Evolutionary conservation across 1,140 invertebrate genomes (phyloP).

Genomic region (Zaprionus davidi): DNA sequence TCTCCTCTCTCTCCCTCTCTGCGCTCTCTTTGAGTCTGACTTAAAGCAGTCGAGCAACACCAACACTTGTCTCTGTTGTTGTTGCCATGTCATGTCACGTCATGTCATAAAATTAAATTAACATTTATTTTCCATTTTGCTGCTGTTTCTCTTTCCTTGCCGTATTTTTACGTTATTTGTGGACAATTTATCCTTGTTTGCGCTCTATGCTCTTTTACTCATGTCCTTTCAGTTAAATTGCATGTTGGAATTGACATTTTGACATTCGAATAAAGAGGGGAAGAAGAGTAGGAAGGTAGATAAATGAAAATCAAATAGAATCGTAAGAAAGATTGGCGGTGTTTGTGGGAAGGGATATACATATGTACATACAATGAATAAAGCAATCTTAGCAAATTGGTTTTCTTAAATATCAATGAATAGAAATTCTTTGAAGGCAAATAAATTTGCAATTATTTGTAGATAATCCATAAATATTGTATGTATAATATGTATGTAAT

Average conservation of each 20-base stretch:
- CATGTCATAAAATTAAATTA: constrained; percentile 77
- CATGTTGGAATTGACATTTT: constrained; percentile 7
- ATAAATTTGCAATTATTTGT: no score
- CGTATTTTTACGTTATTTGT: not conserved
- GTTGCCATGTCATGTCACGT: constrained; percentile 14
- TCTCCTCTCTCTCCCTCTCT: not conserved
- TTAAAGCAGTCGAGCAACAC: not conserved
- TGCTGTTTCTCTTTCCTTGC: constrained; percentile 8
- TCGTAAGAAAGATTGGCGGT: not conserved
- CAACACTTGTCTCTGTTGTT: not conserved
- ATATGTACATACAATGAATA: no score
- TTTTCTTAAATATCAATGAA: not conserved
- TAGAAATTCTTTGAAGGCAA: not conserved
- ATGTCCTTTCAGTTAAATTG: constrained; percentile 7
- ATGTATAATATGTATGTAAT: no score
- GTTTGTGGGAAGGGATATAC: not conserved
- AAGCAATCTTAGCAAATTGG: not conserved
- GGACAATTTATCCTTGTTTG: constrained; percentile 15
- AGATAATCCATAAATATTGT: no score
- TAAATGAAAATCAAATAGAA: constrained; percentile 1
- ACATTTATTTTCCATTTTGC: constrained; percentile 40
- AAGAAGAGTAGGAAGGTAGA: not conserved
- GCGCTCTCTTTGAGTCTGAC: not conserved
- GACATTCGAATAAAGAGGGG: not conserved
- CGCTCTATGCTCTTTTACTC: constrained; percentile 1